phyloP scores from a whole-genome alignment of 1,140 invertebrate genomes.

The Neoseiulus cucumeris region DNA sequence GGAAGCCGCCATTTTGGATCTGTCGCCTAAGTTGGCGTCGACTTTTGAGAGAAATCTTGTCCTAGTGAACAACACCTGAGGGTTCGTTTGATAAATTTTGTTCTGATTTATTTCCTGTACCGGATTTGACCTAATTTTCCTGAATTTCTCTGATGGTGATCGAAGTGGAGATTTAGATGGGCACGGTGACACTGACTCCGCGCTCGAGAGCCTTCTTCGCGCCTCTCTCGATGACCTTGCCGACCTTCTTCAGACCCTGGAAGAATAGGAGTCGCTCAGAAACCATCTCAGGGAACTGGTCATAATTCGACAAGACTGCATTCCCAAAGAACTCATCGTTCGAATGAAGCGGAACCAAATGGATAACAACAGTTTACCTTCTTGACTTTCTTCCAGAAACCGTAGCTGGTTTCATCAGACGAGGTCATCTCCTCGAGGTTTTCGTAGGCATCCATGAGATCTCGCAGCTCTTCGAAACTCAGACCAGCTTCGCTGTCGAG shows the following conservation, averaged over 20 bases:
- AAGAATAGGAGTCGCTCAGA: background rate
- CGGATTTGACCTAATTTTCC: background rate
- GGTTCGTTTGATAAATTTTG: background rate
- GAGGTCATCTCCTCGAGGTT: background rate
- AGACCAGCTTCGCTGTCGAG: no score
- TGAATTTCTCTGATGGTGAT: background rate
- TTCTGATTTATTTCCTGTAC: background rate
- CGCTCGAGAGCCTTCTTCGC: background rate
- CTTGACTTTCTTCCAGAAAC: background rate
- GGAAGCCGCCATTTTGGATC: no score
- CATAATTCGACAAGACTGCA: no score
- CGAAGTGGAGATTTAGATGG: background rate
- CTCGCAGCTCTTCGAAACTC: no score
- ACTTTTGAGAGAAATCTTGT: no score
- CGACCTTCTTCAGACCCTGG: conserved; percentile 1
- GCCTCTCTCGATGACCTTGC: background rate
- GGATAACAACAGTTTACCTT: no score
- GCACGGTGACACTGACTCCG: background rate
- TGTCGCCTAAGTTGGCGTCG: no score
- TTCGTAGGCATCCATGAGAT: no score
- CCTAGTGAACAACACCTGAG: no score
- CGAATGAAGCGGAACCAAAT: no score
- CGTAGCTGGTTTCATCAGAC: background rate
- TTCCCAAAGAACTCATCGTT: no score
- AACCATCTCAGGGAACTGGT: no score